Conservation (phyloP, 2,113 vertebrate species). For the Corvus hawaiiensis region DNA sequence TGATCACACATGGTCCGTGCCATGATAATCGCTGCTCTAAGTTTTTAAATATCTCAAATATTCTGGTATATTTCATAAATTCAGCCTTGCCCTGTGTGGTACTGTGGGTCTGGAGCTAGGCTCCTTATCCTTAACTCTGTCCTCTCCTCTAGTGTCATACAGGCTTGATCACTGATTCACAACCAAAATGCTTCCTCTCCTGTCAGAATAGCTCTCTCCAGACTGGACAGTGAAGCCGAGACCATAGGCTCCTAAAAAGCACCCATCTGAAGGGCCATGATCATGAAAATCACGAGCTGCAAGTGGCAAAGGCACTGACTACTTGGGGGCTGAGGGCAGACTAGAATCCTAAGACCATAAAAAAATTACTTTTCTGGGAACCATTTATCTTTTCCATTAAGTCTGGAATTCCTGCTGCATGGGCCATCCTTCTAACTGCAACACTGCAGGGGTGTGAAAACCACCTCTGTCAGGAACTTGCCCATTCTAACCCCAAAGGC, state of each 20-base stretch:
- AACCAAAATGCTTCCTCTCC: background rate
- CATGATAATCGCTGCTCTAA: background rate
- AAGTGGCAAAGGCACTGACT: background rate
- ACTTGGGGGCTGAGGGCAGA: background rate
- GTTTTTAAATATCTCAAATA: background rate
- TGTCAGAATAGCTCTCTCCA: background rate
- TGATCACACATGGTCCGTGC: background rate
- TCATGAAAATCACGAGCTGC: background rate
- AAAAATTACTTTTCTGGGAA: background rate
- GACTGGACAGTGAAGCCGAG: background rate
- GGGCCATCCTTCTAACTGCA: background rate
- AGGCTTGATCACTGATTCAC: background rate
- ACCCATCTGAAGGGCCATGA: background rate
- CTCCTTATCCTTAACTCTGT: background rate
- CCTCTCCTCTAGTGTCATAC: background rate
- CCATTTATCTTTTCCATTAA: background rate
- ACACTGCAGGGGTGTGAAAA: background rate
- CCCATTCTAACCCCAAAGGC: background rate
- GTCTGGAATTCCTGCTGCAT: background rate
- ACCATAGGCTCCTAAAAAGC: background rate
- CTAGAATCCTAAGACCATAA: background rate
- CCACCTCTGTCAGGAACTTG: background rate
- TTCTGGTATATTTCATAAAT: background rate
- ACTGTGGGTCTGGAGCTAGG: background rate
- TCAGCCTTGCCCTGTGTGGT: background rate